A percentile compares a stretch with the other conserved stretches of the same genome.
These are phyloP conservation scores for Lucifuga dentata DNA, from an alignment of 2,113 vertebrate genomes.

Conservation along the genomic window DNA sequence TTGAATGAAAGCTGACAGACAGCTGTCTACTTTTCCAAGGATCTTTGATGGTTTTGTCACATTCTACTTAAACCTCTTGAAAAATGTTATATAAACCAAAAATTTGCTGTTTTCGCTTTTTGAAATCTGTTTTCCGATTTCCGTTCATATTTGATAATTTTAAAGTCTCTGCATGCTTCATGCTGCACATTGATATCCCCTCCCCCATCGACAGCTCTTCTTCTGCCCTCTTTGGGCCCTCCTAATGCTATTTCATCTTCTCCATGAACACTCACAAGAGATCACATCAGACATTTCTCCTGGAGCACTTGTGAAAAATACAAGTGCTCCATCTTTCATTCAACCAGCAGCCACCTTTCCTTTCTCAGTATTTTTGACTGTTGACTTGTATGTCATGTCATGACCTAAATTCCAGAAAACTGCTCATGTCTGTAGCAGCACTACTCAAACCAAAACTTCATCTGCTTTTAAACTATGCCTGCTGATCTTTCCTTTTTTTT, in stretches of 20 bases:
- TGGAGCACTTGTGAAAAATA: slow-evolving; percentile 46
- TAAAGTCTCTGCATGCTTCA: slow-evolving; percentile 1
- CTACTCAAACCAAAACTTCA: neutral
- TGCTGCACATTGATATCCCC: slow-evolving; percentile 24
- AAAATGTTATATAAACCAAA: neutral
- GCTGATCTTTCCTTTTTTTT: no score
- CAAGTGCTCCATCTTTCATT: slow-evolving; percentile 54
- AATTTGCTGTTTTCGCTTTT: neutral
- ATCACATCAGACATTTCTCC: slow-evolving; percentile 48
- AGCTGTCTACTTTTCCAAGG: neutral
- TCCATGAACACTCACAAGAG: slow-evolving; percentile 50
- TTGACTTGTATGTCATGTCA: slow-evolving; percentile 18
- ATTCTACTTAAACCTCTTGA: neutral
- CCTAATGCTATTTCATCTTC: slow-evolving; percentile 59
- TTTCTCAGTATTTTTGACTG: neutral
- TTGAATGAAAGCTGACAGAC: slow-evolving; percentile 9
- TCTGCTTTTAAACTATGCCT: no score
- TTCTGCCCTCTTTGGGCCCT: slow-evolving; percentile 30
- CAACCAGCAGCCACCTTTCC: slow-evolving; percentile 24
- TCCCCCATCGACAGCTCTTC: slow-evolving; percentile 25
- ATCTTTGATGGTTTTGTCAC: no score
- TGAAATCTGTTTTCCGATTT: slow-evolving; percentile 19
- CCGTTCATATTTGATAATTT: slow-evolving; percentile 10
- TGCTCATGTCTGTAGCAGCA: neutral
- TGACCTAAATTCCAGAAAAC: slow-evolving; percentile 47